Evolutionary conservation across 2,888 invertebrate species (phyloP).

Genomic region (Gnatocerus cornutus): DNA sequence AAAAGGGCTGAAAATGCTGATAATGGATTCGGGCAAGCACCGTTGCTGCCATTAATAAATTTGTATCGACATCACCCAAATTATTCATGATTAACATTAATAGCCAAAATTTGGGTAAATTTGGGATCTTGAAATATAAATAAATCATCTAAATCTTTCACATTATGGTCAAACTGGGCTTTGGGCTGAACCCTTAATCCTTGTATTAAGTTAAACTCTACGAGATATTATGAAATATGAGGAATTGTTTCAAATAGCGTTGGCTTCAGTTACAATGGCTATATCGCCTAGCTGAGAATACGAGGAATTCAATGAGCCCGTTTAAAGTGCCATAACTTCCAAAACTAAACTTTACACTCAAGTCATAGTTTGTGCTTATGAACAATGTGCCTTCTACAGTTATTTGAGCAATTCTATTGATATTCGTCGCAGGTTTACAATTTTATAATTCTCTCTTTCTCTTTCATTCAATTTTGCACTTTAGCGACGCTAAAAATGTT

Average conservation of each 20-base stretch:
- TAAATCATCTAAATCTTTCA: constrained; percentile 39
- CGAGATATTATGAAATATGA: constrained; percentile 53
- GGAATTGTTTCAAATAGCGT: constrained; percentile 53
- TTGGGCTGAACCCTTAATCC: constrained; percentile 25
- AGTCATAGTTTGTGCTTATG: constrained; percentile 53
- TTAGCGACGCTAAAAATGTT: constrained; percentile 8
- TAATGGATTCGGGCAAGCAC: constrained; percentile 36
- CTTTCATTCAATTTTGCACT: constrained; percentile 16
- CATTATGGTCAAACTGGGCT: constrained; percentile 38
- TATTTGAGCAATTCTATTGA: constrained; percentile 53
- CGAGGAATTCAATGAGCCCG: constrained; percentile 51
- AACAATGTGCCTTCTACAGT: constrained; percentile 54
- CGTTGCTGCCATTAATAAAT: constrained; percentile 18
- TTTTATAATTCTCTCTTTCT: constrained; percentile 43
- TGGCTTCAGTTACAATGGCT: constrained; percentile 50
- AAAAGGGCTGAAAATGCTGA: constrained; percentile 39
- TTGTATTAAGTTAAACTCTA: constrained; percentile 41
- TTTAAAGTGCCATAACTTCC: constrained; percentile 48
- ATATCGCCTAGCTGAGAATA: constrained; percentile 48
- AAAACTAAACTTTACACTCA: constrained; percentile 48
- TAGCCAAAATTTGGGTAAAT: constrained; percentile 28
- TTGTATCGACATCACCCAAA: constrained; percentile 36
- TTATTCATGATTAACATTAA: constrained; percentile 34
- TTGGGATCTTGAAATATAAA: constrained; percentile 18
- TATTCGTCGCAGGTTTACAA: constrained; percentile 46